Evolutionary conservation across 2,797 vertebrate species (phyloP), one percentile per base, ranked within the genome.

Genomic region (Protonibea diacanthus): DNA sequence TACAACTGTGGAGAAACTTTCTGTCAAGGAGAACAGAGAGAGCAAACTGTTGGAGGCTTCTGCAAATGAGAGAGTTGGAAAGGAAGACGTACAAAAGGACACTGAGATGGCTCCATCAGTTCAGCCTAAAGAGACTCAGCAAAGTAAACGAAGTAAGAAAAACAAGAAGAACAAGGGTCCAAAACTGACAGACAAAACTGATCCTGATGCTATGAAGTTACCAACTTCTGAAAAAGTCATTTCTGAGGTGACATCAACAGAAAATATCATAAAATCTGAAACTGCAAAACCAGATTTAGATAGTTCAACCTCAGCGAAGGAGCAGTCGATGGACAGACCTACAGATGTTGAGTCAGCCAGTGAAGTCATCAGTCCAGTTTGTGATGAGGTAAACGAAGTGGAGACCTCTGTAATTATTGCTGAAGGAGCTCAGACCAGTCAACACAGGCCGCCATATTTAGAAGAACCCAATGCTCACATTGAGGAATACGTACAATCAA

Each of bases 121-220:
- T 33, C 40, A 60, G 66, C 66, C 1, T 0, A 85, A 23, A 74
- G 84, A 75, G 61, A 83, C 69, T 56, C 81, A 72, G 83, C 74
- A 83, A 47, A 72, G 69, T 70, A 61, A 74, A 27, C 70, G 80
- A 66, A 40, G 29, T 71, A 93, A 92, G 71, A 93, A 87, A 72
- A 90, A 76, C 66, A 93, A 89, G 66, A 92, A 90, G 68, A 60
- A 15, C 5, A 93, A 90, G 76, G 78, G 13, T 77, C 7, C 25
- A 45, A 85, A 72, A 69, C 73, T 27, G 12, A 14, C 33, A 3
- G 83, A 84, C 25, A 82, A 71, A 69, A 44, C 52, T 42, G 70
- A 84, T 21, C 18, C 63, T 15, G 45, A 51, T 3, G 14, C 69
- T 23, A 84, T 87, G 20, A 86, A 65, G 52, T 13, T 69, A 57